Conservation (phyloP, 2,888 invertebrate species). For the Willowsia nigromaculata region DNA sequence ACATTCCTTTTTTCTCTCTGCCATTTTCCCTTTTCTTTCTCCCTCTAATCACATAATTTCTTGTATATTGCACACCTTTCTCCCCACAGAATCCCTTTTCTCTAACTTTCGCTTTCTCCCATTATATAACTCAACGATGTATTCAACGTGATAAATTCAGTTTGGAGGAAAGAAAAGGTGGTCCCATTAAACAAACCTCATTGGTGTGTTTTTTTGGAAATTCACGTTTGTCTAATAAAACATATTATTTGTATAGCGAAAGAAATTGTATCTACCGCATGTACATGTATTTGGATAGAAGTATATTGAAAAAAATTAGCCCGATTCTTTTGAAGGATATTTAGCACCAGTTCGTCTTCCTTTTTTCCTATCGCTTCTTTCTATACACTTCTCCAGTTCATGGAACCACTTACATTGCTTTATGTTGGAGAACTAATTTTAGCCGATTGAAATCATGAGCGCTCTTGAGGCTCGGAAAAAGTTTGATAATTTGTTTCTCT, state of each 20-base stretch:
- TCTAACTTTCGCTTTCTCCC: background rate
- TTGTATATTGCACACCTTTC: slow-evolving; percentile 49
- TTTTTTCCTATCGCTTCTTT: background rate
- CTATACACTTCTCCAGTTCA: background rate
- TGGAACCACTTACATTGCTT: background rate
- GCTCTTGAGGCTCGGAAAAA: slow-evolving; percentile 57
- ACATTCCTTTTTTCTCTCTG: slow-evolving; percentile 4
- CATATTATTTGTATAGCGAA: slow-evolving; percentile 11
- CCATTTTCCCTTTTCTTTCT: background rate
- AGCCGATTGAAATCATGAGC: slow-evolving; percentile 71
- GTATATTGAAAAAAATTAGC: background rate
- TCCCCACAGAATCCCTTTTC: slow-evolving; percentile 15
- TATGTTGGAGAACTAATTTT: slow-evolving; percentile 65
- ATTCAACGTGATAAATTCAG: background rate
- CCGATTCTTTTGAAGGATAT: slow-evolving; percentile 11
- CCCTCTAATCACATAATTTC: slow-evolving; percentile 53
- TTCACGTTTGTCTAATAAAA: slow-evolving; percentile 34
- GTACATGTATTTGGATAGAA: background rate
- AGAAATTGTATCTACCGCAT: background rate
- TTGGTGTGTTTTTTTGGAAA: slow-evolving; percentile 15
- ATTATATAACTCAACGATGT: background rate
- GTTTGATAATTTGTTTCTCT: slow-evolving; percentile 72
- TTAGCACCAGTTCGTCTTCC: background rate
- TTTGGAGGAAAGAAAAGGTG: slow-evolving; percentile 1
- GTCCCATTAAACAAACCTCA: slow-evolving; percentile 62